Evolutionary conservation across 2,888 invertebrate species (phyloP).

Genomic region (Epinotia ramella): DNA sequence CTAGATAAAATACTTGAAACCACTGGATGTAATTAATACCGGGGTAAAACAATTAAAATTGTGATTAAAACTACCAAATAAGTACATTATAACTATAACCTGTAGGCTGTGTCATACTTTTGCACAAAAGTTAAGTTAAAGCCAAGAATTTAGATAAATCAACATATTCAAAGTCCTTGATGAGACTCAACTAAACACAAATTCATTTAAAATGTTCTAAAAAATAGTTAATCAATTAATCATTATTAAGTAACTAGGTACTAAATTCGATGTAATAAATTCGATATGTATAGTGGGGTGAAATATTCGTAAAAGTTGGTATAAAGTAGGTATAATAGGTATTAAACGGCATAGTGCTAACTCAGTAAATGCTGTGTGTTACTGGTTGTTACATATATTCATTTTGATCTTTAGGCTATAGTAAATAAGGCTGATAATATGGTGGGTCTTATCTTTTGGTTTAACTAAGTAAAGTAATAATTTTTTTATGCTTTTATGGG

Average conservation of each 20-base stretch:
- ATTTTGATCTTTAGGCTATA: conserved; percentile 7
- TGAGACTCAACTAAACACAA: too few relatives aligned
- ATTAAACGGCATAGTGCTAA: background rate
- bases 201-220: background rate
- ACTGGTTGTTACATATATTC: background rate
- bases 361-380: background rate
- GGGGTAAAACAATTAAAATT: background rate
- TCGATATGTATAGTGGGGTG: conserved; percentile 11
- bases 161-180: too few relatives aligned
- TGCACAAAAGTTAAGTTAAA: too few relatives aligned
- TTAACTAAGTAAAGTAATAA: background rate
- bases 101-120: too few relatives aligned
- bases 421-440: background rate
- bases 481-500: conserved; percentile 4
- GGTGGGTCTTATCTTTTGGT: conserved; percentile 2
- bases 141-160: too few relatives aligned
- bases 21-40: background rate
- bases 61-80: background rate
- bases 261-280: conserved; percentile 15
- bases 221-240: background rate
- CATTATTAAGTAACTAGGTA: conserved; percentile 4
- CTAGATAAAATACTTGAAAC: background rate
- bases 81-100: too few relatives aligned
- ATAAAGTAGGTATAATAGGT: background rate
- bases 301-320: background rate